A percentile compares a stretch with the other conserved stretches of the same genome.
Conservation (phyloP, 1,140 invertebrate species). For the Penaeus vannamei region DNA sequence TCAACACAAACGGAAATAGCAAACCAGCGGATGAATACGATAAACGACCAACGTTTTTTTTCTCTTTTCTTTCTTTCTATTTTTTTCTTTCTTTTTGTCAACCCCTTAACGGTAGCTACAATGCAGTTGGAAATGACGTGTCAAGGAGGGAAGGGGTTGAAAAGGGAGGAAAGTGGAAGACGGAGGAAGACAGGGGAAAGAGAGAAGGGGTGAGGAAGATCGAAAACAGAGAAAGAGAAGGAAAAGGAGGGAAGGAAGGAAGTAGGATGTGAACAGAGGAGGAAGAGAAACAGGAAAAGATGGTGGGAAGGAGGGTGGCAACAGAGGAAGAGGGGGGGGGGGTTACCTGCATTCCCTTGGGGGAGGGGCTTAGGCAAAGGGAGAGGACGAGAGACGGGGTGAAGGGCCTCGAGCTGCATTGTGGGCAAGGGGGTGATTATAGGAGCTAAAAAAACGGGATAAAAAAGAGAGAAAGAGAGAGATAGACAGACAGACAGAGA, state of each 20-base stretch:
- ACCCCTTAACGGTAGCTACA: too few relatives aligned
- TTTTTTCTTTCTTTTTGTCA: too few relatives aligned
- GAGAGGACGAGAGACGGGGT: too few relatives aligned
- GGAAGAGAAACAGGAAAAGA: background rate
- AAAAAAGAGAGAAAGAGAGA: background rate
- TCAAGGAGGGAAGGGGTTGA: background rate
- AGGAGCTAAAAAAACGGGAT: background rate
- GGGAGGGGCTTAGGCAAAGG: too few relatives aligned
- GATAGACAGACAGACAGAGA: too few relatives aligned
- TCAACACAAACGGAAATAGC: too few relatives aligned
- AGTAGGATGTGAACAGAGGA: background rate
- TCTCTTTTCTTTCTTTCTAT: too few relatives aligned
- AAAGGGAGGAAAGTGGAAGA: background rate
- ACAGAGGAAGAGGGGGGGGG: background rate
- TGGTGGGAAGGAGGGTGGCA: background rate
- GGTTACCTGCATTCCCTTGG: too few relatives aligned
- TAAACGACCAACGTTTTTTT: too few relatives aligned
- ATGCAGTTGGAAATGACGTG: too few relatives aligned
- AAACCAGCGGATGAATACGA: too few relatives aligned
- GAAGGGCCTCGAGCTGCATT: too few relatives aligned
- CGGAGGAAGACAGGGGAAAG: background rate
- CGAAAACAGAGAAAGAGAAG: background rate
- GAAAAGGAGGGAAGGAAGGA: background rate
- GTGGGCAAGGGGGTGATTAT: background rate
- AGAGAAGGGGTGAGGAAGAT: background rate